These are phyloP conservation scores for Actinia tenebrosa DNA, from an alignment of 64 coral and sea anemone genomes.

Conservation along the genomic window DNA sequence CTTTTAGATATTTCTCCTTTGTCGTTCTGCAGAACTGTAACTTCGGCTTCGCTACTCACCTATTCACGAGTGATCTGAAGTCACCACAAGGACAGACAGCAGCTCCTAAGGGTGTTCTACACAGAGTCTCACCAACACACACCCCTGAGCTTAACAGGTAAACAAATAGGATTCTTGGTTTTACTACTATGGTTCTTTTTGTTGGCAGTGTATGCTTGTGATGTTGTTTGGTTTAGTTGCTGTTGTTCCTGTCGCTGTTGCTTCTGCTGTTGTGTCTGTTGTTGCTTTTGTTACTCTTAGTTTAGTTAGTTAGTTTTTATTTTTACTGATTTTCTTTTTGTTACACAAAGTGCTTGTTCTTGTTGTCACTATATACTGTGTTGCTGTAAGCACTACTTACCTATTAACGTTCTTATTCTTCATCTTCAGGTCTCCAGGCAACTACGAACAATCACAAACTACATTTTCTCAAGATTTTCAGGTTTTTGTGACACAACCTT, in stretches of 20 bases:
- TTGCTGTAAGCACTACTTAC: neutral
- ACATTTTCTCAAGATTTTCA: conserved; percentile 96
- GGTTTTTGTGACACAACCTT: conserved; percentile 41
- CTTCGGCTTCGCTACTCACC: conserved; percentile 93
- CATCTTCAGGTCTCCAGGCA: conserved; percentile 30
- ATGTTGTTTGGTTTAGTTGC: neutral
- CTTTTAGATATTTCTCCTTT: no score
- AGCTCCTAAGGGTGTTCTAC: conserved; percentile 64
- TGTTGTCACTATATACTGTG: neutral
- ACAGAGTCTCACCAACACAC: conserved; percentile 64
- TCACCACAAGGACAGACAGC: conserved; percentile 76
- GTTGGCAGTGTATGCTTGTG: neutral
- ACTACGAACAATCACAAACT: conserved; percentile 35
- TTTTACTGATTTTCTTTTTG: neutral
- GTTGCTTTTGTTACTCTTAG: neutral
- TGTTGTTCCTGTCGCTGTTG: neutral
- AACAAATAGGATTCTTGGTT: neutral
- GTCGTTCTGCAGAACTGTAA: conserved; percentile 71
- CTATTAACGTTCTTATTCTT: neutral
- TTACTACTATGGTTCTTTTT: neutral
- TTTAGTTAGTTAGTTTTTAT: neutral
- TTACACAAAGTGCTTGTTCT: neutral
- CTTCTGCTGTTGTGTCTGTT: neutral
- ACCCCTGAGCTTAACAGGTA: conserved; percentile 29
- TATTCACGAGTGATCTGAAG: conserved; percentile 86